These are phyloP conservation scores for Bos javanicus DNA, from an alignment of 2,113 vertebrate genomes.

Conservation along the genomic window DNA sequence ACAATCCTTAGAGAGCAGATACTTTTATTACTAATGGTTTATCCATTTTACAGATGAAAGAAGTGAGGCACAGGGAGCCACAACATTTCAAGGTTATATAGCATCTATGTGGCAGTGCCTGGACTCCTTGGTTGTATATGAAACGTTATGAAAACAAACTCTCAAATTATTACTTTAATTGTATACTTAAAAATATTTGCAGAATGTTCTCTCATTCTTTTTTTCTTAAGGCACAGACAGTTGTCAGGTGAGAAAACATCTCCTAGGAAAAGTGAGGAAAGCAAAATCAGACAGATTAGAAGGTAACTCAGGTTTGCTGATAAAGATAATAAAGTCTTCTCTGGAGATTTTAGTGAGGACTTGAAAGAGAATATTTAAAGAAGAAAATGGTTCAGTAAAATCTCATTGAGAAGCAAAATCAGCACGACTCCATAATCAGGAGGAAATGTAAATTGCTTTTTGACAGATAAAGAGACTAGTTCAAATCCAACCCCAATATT, in stretches of 20 bases:
- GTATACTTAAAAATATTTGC: neutral
- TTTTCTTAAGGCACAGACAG: neutral
- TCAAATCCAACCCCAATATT: neutral
- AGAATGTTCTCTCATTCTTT: neutral
- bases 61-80: neutral
- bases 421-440: neutral
- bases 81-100: neutral
- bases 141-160: neutral
- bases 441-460: neutral
- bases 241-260: neutral
- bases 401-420: neutral
- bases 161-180: neutral
- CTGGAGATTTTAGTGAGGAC: neutral
- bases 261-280: neutral
- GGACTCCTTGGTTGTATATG: neutral
- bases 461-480: neutral
- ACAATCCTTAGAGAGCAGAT: neutral
- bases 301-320: neutral
- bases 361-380: neutral
- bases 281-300: neutral
- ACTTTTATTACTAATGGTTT: neutral
- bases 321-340: neutral
- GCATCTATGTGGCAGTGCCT: neutral
- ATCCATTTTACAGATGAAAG: neutral
- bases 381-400: neutral